Conservation (phyloP, 2,113 vertebrate species). For the Rallus limicola region DNA sequence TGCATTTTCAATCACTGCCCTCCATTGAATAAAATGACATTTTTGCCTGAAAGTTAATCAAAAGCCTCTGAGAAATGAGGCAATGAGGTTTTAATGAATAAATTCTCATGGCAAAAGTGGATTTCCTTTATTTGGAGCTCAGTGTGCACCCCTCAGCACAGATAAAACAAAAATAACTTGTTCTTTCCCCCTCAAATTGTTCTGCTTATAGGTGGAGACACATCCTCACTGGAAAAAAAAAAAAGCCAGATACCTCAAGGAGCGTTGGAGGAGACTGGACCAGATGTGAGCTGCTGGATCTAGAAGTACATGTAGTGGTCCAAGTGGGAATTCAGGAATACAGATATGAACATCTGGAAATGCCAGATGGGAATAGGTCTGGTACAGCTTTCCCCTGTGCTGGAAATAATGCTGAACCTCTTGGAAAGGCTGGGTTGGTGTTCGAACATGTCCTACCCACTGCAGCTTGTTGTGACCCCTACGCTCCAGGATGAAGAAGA, state of each 20-base stretch:
- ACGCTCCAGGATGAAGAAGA: not conserved
- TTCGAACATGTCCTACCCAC: not conserved
- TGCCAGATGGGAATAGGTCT: not conserved
- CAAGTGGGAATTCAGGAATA: not conserved
- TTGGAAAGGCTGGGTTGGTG: not conserved
- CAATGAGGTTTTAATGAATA: slow-evolving; percentile 59
- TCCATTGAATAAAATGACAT: not conserved
- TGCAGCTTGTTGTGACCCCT: not conserved
- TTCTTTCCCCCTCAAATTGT: not conserved
- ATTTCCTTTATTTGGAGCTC: slow-evolving; percentile 25
- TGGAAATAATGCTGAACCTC: not conserved
- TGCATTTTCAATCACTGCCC: slow-evolving; percentile 7
- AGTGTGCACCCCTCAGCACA: not conserved
- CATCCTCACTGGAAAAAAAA: not conserved
- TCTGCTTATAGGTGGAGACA: not conserved
- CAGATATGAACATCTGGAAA: not conserved
- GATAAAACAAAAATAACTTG: not conserved
- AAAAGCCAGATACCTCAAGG: not conserved
- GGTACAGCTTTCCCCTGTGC: not conserved
- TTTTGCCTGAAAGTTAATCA: slow-evolving; percentile 46
- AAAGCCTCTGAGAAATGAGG: slow-evolving; percentile 58
- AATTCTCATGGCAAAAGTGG: slow-evolving; percentile 31
- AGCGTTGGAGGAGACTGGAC: not conserved
- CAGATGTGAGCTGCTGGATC: not conserved
- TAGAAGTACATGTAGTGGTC: not conserved